Conservation (phyloP, 2,888 invertebrate species). For the Lapara coniferarum region DNA sequence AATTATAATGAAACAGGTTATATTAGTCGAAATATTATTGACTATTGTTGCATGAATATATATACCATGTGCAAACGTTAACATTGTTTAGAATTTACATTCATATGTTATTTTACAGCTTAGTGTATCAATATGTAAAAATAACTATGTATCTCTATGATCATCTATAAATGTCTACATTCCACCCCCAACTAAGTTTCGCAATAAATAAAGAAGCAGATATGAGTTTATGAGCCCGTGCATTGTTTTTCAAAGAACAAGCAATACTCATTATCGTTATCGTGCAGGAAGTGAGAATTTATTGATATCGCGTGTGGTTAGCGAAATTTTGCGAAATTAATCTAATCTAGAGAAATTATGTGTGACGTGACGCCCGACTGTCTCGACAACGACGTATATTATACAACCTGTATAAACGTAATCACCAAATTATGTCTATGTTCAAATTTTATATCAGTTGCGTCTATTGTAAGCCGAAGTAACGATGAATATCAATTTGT, state of each 20-base stretch:
- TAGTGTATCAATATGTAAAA: no score
- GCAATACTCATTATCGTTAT: conserved; percentile 9
- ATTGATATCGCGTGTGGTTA: conserved; percentile 15
- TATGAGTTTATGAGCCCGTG: conserved; percentile 2
- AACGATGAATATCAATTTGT: no score
- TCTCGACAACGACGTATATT: neutral
- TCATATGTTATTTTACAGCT: no score
- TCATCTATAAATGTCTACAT: no score
- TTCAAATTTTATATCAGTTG: neutral
- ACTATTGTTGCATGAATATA: neutral
- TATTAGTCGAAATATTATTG: neutral
- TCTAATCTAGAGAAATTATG: conserved; percentile 24
- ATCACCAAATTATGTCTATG: neutral
- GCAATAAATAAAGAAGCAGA: neutral
- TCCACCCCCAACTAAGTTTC: neutral
- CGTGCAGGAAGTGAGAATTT: conserved; percentile 19
- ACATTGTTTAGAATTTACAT: no score
- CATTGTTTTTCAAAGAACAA: conserved; percentile 14
- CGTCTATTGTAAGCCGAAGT: neutral
- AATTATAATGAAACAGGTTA: neutral
- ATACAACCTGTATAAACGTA: neutral
- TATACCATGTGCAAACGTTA: neutral
- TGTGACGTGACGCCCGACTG: neutral
- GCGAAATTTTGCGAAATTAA: conserved; percentile 16
- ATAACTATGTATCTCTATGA: no score